phyloP scores from a whole-genome alignment of 2,888 invertebrate species.

The Lithophane leautieri region DNA sequence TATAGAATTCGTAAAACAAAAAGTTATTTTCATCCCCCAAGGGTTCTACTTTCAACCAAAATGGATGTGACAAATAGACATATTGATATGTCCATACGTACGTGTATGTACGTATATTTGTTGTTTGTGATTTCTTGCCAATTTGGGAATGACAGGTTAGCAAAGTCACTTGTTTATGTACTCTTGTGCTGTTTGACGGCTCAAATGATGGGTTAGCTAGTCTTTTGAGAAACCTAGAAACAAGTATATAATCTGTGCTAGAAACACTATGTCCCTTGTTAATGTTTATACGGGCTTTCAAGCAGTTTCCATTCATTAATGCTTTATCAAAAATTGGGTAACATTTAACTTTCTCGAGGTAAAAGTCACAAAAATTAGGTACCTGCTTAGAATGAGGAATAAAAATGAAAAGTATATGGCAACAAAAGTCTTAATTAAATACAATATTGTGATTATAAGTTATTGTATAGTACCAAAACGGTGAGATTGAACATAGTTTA shows the following conservation, averaged over 20 bases:
- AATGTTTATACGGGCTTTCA: not conserved
- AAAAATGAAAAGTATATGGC: not conserved
- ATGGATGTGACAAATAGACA: slow-evolving; percentile 57
- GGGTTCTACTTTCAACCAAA: slow-evolving; percentile 55
- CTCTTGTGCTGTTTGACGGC: slow-evolving; percentile 6
- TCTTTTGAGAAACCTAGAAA: not conserved
- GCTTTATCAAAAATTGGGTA: not conserved
- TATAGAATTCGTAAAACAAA: slow-evolving; percentile 56
- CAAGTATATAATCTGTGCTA: too few species aligned
- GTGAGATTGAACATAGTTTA: not conserved
- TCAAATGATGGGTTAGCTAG: slow-evolving; percentile 14
- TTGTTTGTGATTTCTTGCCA: slow-evolving; percentile 49
- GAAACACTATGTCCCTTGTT: not conserved
- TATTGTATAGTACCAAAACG: not conserved
- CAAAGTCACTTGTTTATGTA: slow-evolving; percentile 32
- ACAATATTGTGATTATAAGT: not conserved
- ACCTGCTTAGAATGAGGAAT: not conserved
- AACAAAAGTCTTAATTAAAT: not conserved
- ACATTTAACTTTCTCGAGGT: not conserved
- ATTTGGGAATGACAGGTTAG: slow-evolving; percentile 45
- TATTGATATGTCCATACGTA: slow-evolving; percentile 30
- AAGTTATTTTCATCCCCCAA: slow-evolving; percentile 53
- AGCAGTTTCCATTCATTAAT: not conserved
- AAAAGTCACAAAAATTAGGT: not conserved
- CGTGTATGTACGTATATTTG: slow-evolving; percentile 37